A percentile compares a stretch with the other conserved stretches of the same genome.
These are phyloP conservation scores for Diadema setosum DNA, from an alignment of 35 echinoderm and acorn worm genomes.

Conservation along the genomic window DNA sequence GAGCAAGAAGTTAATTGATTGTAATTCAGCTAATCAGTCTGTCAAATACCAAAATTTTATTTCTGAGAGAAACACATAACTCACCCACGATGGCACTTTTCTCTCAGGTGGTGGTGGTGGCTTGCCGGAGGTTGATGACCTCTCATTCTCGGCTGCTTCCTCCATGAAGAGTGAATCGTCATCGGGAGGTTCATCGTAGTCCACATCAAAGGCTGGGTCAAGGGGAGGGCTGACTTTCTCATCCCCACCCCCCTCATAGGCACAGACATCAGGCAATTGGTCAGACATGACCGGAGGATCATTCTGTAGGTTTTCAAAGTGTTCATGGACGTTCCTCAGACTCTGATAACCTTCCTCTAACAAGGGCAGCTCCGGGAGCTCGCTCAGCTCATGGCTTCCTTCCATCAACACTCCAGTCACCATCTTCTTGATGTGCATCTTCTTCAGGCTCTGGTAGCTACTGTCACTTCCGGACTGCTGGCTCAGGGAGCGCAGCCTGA, in stretches of 20 bases:
- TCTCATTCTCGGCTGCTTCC: neutral
- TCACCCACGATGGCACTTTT: neutral
- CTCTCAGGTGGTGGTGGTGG: slow-evolving; percentile 1
- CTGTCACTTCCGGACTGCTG: neutral
- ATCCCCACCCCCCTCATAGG: slow-evolving; percentile 3
- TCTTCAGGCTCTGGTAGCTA: slow-evolving; percentile 41
- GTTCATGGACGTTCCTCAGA: neutral
- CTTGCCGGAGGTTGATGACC: neutral
- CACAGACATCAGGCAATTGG: neutral
- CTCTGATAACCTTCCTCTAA: slow-evolving; percentile 12
- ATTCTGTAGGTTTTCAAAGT: neutral
- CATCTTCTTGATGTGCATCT: slow-evolving; percentile 7
- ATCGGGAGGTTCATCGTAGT: slow-evolving; percentile 59
- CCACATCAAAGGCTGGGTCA: slow-evolving; percentile 5
- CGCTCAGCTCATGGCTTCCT: neutral
- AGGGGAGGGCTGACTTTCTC: neutral
- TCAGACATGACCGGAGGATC: neutral
- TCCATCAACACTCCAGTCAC: slow-evolving; percentile 3
- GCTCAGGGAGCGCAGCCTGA: neutral
- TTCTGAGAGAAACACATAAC: too few species aligned
- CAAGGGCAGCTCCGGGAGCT: neutral
- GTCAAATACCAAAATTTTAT: too few species aligned
- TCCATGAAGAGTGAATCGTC: slow-evolving; percentile 45
- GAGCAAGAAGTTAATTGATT: too few species aligned
- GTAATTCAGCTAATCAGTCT: too few species aligned